Evolutionary conservation across 2,888 invertebrate species (phyloP).

Genomic region (Ethmia dodecea): DNA sequence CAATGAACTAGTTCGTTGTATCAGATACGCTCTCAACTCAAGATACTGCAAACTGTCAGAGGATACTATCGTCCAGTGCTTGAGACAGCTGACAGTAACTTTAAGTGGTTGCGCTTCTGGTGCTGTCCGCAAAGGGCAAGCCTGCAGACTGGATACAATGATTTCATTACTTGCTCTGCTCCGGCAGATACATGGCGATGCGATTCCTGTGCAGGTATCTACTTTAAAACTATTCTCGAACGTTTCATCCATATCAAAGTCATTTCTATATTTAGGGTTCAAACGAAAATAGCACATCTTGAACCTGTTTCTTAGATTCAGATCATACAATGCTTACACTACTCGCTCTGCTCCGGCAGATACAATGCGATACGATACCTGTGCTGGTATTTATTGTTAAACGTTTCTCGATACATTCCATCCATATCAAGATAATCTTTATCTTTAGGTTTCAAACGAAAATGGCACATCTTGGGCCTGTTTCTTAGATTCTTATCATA

Average conservation of each 20-base stretch:
- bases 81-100: slow-evolving; percentile 34
- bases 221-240: too few species aligned
- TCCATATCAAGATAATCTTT: too few species aligned
- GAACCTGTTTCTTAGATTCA: too few species aligned
- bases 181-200: slow-evolving; percentile 36
- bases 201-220: slow-evolving; percentile 55
- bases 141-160: slow-evolving; percentile 50
- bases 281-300: too few species aligned
- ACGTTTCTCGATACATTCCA: too few species aligned
- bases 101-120: slow-evolving; percentile 47
- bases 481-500: too few species aligned
- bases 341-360: slow-evolving; percentile 42
- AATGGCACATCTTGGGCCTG: too few species aligned
- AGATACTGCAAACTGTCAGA: slow-evolving; percentile 52
- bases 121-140: slow-evolving; percentile 57
- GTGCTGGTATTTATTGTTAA: too few species aligned
- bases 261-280: too few species aligned
- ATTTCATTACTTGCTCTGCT: slow-evolving; percentile 47
- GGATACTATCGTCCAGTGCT: slow-evolving; percentile 39
- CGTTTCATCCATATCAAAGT: too few species aligned
- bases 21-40: slow-evolving; percentile 48
- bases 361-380: slow-evolving; percentile 41
- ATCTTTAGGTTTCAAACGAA: too few species aligned
- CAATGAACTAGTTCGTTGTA: slow-evolving; percentile 59
- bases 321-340: slow-evolving; percentile 47